Evolutionary conservation across 2,888 invertebrate species (phyloP).

Genomic region (Leptinotarsa haldemani): DNA sequence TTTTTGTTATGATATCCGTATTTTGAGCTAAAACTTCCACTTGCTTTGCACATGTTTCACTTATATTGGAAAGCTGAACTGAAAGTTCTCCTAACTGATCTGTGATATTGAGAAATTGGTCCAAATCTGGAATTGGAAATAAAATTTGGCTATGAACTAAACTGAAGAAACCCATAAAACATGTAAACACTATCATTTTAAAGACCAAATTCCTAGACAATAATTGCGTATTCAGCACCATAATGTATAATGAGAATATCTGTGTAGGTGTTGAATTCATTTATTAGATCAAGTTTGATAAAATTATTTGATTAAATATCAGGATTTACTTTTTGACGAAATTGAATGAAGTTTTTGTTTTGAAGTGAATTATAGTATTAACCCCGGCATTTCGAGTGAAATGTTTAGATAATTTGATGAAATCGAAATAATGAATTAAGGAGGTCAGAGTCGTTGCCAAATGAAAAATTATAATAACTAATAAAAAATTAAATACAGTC

Average conservation of each 20-base stretch:
- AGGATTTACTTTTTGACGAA: not conserved
- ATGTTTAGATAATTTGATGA: too few species aligned
- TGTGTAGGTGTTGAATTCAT: not conserved
- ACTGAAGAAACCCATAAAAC: not conserved
- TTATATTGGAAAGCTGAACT: not conserved
- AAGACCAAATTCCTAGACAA: not conserved
- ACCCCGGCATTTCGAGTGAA: not conserved
- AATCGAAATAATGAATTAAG: too few species aligned
- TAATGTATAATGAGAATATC: not conserved
- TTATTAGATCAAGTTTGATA: not conserved
- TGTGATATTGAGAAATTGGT: not conserved
- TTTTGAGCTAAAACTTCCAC: not conserved
- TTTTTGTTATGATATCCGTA: constrained; percentile 6
- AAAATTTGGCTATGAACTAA: not conserved
- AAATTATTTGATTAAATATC: not conserved
- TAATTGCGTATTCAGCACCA: too few species aligned
- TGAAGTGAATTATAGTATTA: not conserved
- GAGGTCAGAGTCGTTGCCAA: too few species aligned
- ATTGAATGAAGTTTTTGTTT: not conserved
- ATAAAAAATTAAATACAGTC: too few species aligned
- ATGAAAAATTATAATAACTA: too few species aligned
- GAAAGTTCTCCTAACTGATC: not conserved
- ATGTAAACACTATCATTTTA: not conserved
- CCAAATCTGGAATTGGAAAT: constrained; percentile 8
- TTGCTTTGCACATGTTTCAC: constrained; percentile 6